Base-by-base conservation (phyloP, 1,140 invertebrate species). In the Neomicropteryx cornuta region DNA sequence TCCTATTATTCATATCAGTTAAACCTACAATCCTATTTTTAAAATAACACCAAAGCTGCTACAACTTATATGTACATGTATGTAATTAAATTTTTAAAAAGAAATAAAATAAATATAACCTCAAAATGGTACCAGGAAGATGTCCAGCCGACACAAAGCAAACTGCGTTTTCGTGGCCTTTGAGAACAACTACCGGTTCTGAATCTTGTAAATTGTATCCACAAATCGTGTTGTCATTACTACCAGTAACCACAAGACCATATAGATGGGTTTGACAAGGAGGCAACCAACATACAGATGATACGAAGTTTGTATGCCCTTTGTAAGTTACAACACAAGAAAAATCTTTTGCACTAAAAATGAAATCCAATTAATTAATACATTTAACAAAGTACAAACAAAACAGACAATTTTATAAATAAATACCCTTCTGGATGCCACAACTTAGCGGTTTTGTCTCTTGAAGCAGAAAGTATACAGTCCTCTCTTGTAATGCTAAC, bases 301-400 rank as follows among this genome's bases (percentile, higher is more conserved):
- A 81, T 0, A 96, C 83, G 62, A 89, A 95, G 52, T 90, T 90
- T 34, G 71, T 77, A 50, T 94, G 89, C 20, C 88, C 87, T 47
- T 72, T 74, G 47, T 88, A 78, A 2, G 79, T 77, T 39, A 77
- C 70, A 4, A 71, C 71, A 52, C 81, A 77, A 2, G 56, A 54
- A 43, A 68, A 79, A 42, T 66, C 64, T 51, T 70, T 63, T 41
- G 71, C 65, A 38, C 69, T 73, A 44, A 58, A 75, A 66, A 46
- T 51, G 39, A 49, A 56, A 27, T 33, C n/a, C 28, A 39, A 43
- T 46, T 44, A 39, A 42, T 30, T 43, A 27, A 36, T 48, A 17
- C 13, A 36, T 36, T 36, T 43, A 39, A 35, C 41, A 35, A 42
- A 31, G 16, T 27, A 29, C 23, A 33, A 35, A 23, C 18, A 20